phyloP scores from a whole-genome alignment of 1,140 invertebrate genomes.

The Apolygus lucorum region DNA sequence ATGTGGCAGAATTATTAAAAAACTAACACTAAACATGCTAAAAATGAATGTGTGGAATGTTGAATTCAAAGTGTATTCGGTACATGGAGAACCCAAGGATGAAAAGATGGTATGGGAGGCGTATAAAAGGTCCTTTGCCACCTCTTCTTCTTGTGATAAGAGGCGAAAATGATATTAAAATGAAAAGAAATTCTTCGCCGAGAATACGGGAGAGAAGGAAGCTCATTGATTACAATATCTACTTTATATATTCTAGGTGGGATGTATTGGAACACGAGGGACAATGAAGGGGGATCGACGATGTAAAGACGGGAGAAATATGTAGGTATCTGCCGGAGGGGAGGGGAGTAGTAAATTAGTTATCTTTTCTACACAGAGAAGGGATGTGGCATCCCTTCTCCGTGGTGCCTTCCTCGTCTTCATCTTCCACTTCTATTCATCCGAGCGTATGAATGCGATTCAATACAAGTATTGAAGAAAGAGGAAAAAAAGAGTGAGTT shows the following conservation, averaged over 20 bases:
- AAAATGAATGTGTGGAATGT: too few species aligned
- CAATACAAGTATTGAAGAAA: constrained; percentile 17
- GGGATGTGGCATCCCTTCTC: background rate
- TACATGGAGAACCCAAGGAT: too few species aligned
- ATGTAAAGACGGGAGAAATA: background rate
- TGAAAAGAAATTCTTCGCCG: background rate
- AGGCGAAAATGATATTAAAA: too few species aligned
- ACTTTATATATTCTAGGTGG: background rate
- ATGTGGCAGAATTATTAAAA: too few species aligned
- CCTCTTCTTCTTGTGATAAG: too few species aligned
- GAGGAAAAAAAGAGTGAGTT: constrained; percentile 4
- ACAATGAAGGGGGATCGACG: background rate
- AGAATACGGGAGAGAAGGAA: background rate
- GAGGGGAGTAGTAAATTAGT: constrained; percentile 19
- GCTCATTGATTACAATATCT: background rate
- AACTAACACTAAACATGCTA: too few species aligned
- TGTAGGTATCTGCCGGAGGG: background rate
- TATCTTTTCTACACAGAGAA: constrained; percentile 14
- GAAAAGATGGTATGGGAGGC: too few species aligned
- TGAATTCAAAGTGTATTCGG: too few species aligned
- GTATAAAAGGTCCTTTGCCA: too few species aligned
- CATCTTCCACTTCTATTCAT: constrained; percentile 15
- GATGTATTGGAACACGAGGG: background rate
- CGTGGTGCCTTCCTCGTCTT: background rate
- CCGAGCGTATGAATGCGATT: constrained; percentile 20